Base-by-base conservation (phyloP, 1,140 invertebrate species). In the Ptiloglossa arizonensis region DNA sequence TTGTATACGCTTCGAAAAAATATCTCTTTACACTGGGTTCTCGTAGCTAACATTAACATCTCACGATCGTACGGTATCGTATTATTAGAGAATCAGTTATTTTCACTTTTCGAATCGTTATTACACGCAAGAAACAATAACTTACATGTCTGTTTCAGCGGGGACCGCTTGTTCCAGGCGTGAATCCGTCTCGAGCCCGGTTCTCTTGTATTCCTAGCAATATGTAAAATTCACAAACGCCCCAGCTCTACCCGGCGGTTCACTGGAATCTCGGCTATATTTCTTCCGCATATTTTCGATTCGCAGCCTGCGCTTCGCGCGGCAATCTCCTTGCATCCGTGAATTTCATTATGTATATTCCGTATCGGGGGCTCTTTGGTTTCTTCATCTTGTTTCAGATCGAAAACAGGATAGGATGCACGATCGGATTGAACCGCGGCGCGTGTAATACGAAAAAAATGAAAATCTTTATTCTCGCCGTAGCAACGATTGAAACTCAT, bases 201-300 rank as follows among this genome's bases (percentile, higher is more conserved):
- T n/a, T 11, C 24, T 15, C 24, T 13, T 38, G 52, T 52, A 8
- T 35, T 17, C 19, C 63, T 19, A 11, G 29, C 41, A 29, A 59
- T 76, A 76, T 76, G 74, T 70, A 76, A 76, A 76, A 76, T 69
- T 48, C 32, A 70, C n/a, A 50, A 76, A 70, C 74, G 74, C 74
- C 52, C n/a, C 15, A 27, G 4, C 13, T 35, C 1, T 17, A 32
- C 24, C 17, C 15, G 15, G 24, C 6, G 48, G 46, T 48, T 48
- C 63, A 35, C 62, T 52, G 44, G 56, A 64, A 69, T 76, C 66
- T 64, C 29, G 29, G 66, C 41, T 69, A 69, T 76, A 76, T 76
- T 76, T 76, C 73, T 76, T 75, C 73, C 73, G 64, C 54, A 59
- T 76, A 76, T 76, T 76, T 76, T 60, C 73, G 73, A 76, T 76